A percentile compares a stretch with the other conserved stretches of the same genome.
Evolutionary conservation across 2,113 vertebrate species (phyloP).

Genomic region (Poecilia latipinna): DNA sequence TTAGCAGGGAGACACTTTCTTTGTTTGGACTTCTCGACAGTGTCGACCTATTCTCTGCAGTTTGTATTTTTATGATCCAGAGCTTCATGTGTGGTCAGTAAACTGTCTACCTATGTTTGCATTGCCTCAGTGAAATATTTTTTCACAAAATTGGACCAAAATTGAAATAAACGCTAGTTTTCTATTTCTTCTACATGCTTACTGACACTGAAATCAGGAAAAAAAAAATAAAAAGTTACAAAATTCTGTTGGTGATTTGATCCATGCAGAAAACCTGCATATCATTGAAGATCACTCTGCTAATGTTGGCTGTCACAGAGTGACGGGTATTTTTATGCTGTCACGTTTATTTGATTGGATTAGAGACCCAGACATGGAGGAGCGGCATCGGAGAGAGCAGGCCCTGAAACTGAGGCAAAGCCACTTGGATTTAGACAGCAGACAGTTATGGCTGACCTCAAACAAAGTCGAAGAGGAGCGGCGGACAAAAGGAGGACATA

Average conservation of each 20-base stretch:
- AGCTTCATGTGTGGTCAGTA: slow-evolving; percentile 5
- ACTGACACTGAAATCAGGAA: slow-evolving; percentile 8
- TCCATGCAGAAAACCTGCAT: slow-evolving; percentile 10
- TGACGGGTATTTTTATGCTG: slow-evolving; percentile 37
- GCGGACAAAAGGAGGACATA: slow-evolving; percentile 12
- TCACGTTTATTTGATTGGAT: slow-evolving; percentile 41
- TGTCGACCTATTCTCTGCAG: not conserved
- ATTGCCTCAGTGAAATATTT: slow-evolving; percentile 14
- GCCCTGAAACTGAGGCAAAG: slow-evolving; percentile 27
- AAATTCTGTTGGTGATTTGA: slow-evolving; percentile 1
- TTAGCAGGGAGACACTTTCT: slow-evolving; percentile 10
- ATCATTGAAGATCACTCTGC: slow-evolving; percentile 10
- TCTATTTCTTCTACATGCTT: not conserved
- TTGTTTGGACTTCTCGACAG: not conserved
- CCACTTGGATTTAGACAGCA: slow-evolving; percentile 17
- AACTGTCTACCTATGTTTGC: slow-evolving; percentile 30
- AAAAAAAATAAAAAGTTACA: not conserved
- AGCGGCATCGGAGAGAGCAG: slow-evolving; percentile 7
- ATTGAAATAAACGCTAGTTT: slow-evolving; percentile 18
- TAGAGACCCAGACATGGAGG: slow-evolving; percentile 13
- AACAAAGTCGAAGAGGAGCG: slow-evolving; percentile 22
- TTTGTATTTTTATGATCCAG: slow-evolving; percentile 26
- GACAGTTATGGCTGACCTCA: not conserved
- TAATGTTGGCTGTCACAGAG: not conserved
- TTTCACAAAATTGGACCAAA: slow-evolving; percentile 17